Evolutionary conservation across 1,140 invertebrate genomes (phyloP).

Genomic region (Caligus rogercresseyi): DNA sequence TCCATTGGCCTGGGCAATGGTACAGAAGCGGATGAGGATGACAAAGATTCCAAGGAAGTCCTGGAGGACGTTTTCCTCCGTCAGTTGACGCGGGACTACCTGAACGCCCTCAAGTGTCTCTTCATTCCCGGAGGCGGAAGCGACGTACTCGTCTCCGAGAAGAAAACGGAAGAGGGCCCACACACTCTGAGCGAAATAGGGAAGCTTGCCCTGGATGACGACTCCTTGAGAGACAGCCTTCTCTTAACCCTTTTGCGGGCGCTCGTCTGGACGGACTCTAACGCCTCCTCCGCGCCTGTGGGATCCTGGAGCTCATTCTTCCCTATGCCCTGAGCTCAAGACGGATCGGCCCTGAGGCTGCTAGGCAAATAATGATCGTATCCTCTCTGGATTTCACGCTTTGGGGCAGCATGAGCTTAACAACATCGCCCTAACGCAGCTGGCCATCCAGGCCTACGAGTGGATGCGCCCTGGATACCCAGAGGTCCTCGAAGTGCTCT

Average conservation of each 20-base stretch:
- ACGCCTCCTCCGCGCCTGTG: conserved; percentile 52
- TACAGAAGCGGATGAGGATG: conserved; percentile 39
- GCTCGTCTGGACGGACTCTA: conserved; percentile 67
- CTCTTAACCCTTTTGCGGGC: conserved; percentile 37
- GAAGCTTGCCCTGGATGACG: conserved; percentile 40
- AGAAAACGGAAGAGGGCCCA: conserved; percentile 33
- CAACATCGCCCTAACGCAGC: conserved; percentile 40
- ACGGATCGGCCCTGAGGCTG: conserved; percentile 36
- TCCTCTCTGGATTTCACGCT: conserved; percentile 27
- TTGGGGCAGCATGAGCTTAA: conserved; percentile 62
- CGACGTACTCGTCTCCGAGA: conserved; percentile 31
- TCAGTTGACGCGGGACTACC: conserved; percentile 64
- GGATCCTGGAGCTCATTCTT: conserved; percentile 43
- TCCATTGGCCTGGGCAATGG: conserved; percentile 38
- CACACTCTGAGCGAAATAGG: conserved; percentile 51
- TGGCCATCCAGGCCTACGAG: conserved; percentile 60
- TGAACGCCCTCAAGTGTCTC: conserved; percentile 56
- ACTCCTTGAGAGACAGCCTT: conserved; percentile 39
- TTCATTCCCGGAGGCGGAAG: conserved; percentile 33
- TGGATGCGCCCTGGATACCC: conserved; percentile 52
- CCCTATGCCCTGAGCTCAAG: conserved; percentile 33
- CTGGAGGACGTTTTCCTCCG: conserved; percentile 70
- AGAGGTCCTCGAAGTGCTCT: conserved; percentile 35
- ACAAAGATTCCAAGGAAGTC: conserved; percentile 61
- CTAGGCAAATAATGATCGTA: conserved; percentile 27